Percentiles rank a stretch among this genome's conserved stretches.
These are phyloP conservation scores for Drosophila parabipectinata DNA, from an alignment of 1,140 invertebrate species.

Conservation along the genomic window DNA sequence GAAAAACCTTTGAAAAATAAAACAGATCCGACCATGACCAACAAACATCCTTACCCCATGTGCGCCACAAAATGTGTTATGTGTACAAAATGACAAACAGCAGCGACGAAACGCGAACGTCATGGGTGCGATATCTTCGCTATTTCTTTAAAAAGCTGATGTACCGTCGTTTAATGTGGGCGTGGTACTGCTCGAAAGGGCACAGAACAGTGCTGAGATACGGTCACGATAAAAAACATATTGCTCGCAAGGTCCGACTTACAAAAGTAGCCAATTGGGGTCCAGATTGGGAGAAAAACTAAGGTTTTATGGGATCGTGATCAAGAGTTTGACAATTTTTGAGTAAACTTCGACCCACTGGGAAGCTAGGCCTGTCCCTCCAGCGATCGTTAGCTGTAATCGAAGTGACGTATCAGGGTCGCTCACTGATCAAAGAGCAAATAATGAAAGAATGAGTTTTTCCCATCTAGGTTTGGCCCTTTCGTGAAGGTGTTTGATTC, in stretches of 20 bases:
- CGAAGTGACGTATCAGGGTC: too few species aligned
- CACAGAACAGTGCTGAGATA: background rate
- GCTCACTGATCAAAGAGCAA: too few species aligned
- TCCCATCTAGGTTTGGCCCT: too few species aligned
- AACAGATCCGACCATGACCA: background rate
- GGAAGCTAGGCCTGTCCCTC: too few species aligned
- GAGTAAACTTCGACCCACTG: too few species aligned
- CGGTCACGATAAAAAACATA: conserved; percentile 25
- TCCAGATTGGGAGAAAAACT: too few species aligned
- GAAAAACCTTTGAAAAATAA: background rate
- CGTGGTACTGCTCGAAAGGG: conserved; percentile 22
- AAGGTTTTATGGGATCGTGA: too few species aligned
- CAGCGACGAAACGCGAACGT: conserved; percentile 45
- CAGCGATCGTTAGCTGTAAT: too few species aligned
- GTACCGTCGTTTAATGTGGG: conserved; percentile 38
- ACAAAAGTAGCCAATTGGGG: background rate
- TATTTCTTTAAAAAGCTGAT: conserved; percentile 49
- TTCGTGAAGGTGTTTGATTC: too few species aligned
- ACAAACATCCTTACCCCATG: background rate
- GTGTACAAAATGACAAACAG: conserved; percentile 73
- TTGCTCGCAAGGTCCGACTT: conserved; percentile 56
- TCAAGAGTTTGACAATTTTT: too few species aligned
- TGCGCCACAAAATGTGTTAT: conserved; percentile 35
- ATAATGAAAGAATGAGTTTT: too few species aligned
- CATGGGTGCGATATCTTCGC: conserved; percentile 47